A percentile compares a stretch with the other conserved stretches of the same genome.
Conservation (phyloP, 2,797 vertebrate species). For the Squalus acanthias region DNA sequence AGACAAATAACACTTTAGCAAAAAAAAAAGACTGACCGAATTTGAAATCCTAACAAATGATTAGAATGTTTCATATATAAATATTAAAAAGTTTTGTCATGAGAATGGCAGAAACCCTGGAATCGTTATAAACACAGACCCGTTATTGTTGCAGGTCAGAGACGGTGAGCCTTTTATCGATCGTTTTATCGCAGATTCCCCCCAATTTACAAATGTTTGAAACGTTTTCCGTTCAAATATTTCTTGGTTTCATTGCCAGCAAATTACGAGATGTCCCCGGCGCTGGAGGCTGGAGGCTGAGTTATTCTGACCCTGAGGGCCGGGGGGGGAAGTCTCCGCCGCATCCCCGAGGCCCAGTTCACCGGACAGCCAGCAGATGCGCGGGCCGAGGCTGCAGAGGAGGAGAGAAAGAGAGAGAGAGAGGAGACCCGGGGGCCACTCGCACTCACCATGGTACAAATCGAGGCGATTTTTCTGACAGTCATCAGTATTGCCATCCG, state of each 20-base stretch:
- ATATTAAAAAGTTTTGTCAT: not conserved
- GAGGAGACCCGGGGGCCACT: no score
- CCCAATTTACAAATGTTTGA: not conserved
- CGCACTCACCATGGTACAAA: slow-evolving; percentile 86
- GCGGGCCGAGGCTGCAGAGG: not conserved
- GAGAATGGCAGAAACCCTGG: not conserved
- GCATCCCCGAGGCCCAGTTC: slow-evolving; percentile 13
- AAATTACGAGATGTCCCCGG: not conserved
- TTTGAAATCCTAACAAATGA: not conserved
- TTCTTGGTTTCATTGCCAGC: not conserved
- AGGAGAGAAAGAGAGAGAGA: not conserved
- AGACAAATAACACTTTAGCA: not conserved
- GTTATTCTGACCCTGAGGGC: not conserved
- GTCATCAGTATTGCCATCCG: slow-evolving; percentile 92
- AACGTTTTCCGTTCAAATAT: not conserved
- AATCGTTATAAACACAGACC: not conserved
- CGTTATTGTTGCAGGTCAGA: not conserved
- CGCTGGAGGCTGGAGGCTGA: not conserved
- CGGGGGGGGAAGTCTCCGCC: not conserved
- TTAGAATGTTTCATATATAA: not conserved
- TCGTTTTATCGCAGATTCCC: no score
- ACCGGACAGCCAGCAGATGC: not conserved
- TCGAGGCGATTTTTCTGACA: slow-evolving; percentile 90
- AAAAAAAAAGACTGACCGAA: not conserved
- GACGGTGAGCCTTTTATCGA: not conserved